Percentiles rank a stretch among this genome's conserved stretches.
Evolutionary conservation across 2,888 invertebrate genomes (phyloP).

Genomic region (Pherbina coryleti): DNA sequence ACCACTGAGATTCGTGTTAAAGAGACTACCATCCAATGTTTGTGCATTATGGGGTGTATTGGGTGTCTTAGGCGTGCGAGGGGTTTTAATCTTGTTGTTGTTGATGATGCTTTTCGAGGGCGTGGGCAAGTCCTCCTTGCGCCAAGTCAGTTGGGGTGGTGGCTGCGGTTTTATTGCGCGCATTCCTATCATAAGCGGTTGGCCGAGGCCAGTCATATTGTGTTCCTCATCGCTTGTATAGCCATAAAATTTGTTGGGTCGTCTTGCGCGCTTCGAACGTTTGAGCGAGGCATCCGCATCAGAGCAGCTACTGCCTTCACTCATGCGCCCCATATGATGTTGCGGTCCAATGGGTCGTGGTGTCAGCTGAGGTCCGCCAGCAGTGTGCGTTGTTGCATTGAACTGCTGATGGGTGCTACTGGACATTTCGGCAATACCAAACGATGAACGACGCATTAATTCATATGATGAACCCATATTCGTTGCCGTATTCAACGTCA

Average conservation of each 20-base stretch:
- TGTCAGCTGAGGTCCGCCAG: constrained; percentile 37
- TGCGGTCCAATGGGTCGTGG: constrained; percentile 55
- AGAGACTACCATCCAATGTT: constrained; percentile 4
- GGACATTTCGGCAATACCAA: neutral
- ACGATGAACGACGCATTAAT: neutral
- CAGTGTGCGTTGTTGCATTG: neutral
- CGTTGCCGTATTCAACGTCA: neutral
- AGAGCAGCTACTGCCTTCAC: constrained; percentile 70
- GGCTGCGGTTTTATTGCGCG: constrained; percentile 72
- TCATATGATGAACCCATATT: neutral
- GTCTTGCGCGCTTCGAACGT: constrained; percentile 83
- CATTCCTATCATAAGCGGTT: constrained; percentile 63
- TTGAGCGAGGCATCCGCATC: constrained; percentile 74
- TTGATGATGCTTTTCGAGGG: constrained; percentile 66
- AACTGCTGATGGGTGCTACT: neutral
- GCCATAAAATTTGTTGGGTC: constrained; percentile 89
- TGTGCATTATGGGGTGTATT: neutral
- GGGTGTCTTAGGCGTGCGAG: constrained; percentile 51
- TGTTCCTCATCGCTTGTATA: constrained; percentile 88
- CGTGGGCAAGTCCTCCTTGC: constrained; percentile 78
- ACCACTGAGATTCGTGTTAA: constrained; percentile 3
- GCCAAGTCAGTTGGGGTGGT: constrained; percentile 79
- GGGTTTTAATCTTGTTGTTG: constrained; percentile 53
- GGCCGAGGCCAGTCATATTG: constrained; percentile 49
- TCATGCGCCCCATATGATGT: constrained; percentile 53